A percentile compares a stretch with the other conserved stretches of the same genome.
Evolutionary conservation across 2,113 vertebrate genomes (phyloP).

Genomic region (Mixornis gularis): DNA sequence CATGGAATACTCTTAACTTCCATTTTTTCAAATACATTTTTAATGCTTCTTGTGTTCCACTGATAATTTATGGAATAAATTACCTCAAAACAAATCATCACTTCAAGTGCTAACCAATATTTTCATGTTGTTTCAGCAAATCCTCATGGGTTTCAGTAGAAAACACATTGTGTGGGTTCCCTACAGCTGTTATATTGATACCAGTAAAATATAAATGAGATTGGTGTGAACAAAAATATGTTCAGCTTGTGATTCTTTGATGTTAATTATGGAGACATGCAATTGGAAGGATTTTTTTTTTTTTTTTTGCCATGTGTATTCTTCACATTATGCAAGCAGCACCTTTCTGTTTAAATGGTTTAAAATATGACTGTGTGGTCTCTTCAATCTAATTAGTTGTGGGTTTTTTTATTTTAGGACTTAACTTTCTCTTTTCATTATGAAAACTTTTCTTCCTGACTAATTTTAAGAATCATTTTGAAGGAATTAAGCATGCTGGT

Average conservation of each 20-base stretch:
- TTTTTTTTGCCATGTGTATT: not conserved
- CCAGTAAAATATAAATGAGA: not conserved
- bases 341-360: not conserved
- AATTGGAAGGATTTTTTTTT: not conserved
- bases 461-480: not conserved
- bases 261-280: not conserved
- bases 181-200: not conserved
- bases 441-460: not conserved
- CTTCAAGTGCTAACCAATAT: not conserved
- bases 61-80: not conserved
- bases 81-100: not conserved
- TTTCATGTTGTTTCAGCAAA: not conserved
- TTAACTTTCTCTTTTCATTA: not conserved
- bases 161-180: not conserved
- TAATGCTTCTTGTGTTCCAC: not conserved
- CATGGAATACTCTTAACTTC: not conserved
- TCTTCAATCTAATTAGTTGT: not conserved
- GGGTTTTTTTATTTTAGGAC: not conserved
- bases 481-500: not conserved
- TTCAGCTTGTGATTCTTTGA: not conserved
- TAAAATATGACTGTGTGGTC: not conserved
- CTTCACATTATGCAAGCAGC: not conserved
- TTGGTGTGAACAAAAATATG: not conserved
- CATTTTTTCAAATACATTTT: not conserved
- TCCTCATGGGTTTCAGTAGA: not conserved